A percentile compares a stretch with the other conserved stretches of the same genome.
phyloP scores from a whole-genome alignment of 2,888 invertebrate genomes.

The Mythimna impura region DNA sequence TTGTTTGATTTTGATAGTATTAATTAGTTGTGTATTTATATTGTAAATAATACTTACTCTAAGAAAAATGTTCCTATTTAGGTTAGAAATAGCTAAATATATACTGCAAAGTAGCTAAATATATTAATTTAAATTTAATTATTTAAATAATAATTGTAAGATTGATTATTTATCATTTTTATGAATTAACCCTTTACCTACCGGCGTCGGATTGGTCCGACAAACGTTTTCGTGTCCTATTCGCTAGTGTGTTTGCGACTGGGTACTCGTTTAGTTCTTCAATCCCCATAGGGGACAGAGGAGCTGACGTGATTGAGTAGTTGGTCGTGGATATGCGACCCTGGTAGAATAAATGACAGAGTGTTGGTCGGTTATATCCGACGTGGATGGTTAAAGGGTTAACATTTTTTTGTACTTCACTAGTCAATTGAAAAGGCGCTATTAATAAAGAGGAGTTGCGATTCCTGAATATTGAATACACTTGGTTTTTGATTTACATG shows the following conservation, averaged over 20 bases:
- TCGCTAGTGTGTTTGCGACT: no score
- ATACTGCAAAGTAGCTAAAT: slow-evolving; percentile 36
- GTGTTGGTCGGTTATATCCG: no score
- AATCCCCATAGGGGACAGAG: no score
- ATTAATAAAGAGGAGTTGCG: slow-evolving; percentile 82
- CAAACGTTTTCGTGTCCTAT: no score
- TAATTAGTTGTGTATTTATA: not conserved
- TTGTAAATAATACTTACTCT: slow-evolving; percentile 67
- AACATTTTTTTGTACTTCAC: slow-evolving; percentile 78
- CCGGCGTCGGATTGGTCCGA: no score
- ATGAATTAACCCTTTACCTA: not conserved
- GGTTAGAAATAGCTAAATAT: slow-evolving; percentile 48
- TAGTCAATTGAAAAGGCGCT: slow-evolving; percentile 85
- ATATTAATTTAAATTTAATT: slow-evolving; percentile 8
- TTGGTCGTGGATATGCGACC: no score
- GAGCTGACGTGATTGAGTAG: no score
- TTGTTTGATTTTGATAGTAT: not conserved
- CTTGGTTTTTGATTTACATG: slow-evolving; percentile 52
- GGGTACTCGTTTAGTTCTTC: no score
- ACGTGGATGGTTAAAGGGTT: no score
- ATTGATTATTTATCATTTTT: slow-evolving; percentile 81
- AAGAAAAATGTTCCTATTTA: slow-evolving; percentile 78
- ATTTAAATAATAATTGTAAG: slow-evolving; percentile 61
- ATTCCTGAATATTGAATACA: slow-evolving; percentile 71
- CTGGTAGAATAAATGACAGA: no score